Evolutionary conservation across 2,113 vertebrate genomes (phyloP), one percentile per base, ranked within the genome.

Genomic region (Origma solitaria): DNA sequence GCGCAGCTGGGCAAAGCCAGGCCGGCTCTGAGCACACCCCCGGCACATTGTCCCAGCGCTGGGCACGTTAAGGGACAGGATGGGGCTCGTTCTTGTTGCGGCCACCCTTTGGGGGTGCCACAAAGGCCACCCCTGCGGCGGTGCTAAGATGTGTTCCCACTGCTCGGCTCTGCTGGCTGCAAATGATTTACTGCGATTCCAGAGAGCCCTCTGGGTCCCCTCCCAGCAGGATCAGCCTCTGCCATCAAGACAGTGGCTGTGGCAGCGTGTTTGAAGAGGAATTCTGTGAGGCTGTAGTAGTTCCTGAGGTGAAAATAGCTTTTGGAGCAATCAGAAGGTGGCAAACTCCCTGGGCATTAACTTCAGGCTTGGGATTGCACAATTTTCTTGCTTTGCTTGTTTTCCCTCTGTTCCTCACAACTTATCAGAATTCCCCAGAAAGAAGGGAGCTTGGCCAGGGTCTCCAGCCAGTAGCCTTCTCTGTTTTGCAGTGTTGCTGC

Each of bases 281-380:
- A 30, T 72, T 73, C 37, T 61, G 78, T 0, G 15, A 84, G 72
- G 30, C 73, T 92, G 19, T 56, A 60, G 40, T 28, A 35, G 35
- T 22, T 73, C 24, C 68, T 30, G 69, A 84, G 28, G 88, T 83
- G 95, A 93, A 94, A 92, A 94, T 75, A 83, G 93, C 69, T 94
- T 93, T 64, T 64, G 68, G 80, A 92, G 56, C 24, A 51, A 84
- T 64, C 68, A 92, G 82, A 70, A 94, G 33, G 77, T 18, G 5
- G 31, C 64, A 84, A 62, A 27, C 2, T 27, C 56, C 42, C 28
- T 17, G 62, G 51, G 38, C 10, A 40, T 44, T 33, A 58, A 17
- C n/a, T 71, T 66, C 33, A 4, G 42, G 35, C 35, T 13, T 23
- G 69, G 16, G 30, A 54, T 91, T 77, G 51, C 33, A 38, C 31